Base-by-base conservation (phyloP, 2,888 invertebrate species). In the Danaus chrysippus region DNA sequence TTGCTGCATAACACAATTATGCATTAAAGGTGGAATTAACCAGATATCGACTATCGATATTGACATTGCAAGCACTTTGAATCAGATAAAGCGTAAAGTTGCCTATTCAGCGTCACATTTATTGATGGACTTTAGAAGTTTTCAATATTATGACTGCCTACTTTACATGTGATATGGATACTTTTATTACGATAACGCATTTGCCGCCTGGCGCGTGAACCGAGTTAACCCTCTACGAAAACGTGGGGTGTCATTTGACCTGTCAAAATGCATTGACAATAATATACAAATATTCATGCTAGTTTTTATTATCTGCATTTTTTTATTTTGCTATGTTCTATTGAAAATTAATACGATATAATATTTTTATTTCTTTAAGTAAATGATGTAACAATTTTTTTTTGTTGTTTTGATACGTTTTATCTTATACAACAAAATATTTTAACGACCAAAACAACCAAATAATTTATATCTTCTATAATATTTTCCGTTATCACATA, bases 161-260 rank as follows among this genome's bases (percentile, higher is more conserved):
- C 86, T 90, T 90, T 91, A 90, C 91, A 90, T 90, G 86, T 84
- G 78, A 81, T 81, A 80, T 76, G 83, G 83, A 83, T 84, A 87
- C 83, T 88, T 91, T 91, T 91, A 91, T 91, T 91, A 90, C 90
- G 83, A 89, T 87, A 89, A 90, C 85, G 83, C 90, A 91, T 91
- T 91, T 91, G 89, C 90, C 88, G 83, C 90, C 88, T 81, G 90
- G 86, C 84, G 90, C 73, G 90, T 79, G 76, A 81, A 78, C 77
- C 78, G 76, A 81, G 81, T 83, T 74, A 75, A 74, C 75, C 71
- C 70, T 59, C 68, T 59, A 67, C 62, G 59, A 69, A 71, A 65
- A 60, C 54, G 56, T 59, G 58, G 63, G 65, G 65, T 70, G 71
- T 73, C 73, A 74, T 74, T 75, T 67, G 65, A 66, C 68, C 62